Percentiles rank a stretch among this genome's conserved stretches.
Conservation (phyloP, 92 coral and sea anemone genomes). For the Muricea muricata region DNA sequence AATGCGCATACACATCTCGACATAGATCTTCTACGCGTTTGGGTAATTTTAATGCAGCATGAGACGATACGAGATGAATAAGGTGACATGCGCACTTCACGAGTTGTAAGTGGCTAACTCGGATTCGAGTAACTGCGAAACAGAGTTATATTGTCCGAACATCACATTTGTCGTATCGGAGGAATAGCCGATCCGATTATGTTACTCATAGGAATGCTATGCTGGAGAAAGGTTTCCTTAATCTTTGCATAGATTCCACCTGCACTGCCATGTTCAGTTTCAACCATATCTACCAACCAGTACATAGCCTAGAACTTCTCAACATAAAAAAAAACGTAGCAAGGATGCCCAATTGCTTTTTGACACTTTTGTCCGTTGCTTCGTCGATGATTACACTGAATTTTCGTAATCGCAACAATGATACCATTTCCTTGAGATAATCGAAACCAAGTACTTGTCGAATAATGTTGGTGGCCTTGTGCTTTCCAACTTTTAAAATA, state of each 20-base stretch:
- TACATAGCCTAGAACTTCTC: background rate
- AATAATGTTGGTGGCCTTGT: conserved; percentile 3
- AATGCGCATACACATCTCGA: conserved; percentile 58
- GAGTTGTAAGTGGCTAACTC: conserved; percentile 13
- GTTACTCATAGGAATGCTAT: background rate
- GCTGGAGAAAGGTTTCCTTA: background rate
- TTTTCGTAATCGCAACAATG: conserved; percentile 18
- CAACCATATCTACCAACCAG: background rate
- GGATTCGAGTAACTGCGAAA: conserved; percentile 11
- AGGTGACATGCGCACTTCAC: conserved; percentile 21
- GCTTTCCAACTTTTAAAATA: background rate
- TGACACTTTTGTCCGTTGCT: background rate
- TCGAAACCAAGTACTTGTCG: conserved; percentile 17
- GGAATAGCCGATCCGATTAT: background rate
- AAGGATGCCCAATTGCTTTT: background rate
- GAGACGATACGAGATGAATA: conserved; percentile 20
- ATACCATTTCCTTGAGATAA: conserved; percentile 21
- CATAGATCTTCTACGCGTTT: conserved; percentile 28
- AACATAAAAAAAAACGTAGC: background rate
- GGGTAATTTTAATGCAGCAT: conserved; percentile 16
- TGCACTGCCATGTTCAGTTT: background rate
- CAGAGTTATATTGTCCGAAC: background rate
- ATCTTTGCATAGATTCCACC: background rate
- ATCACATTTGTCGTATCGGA: background rate
- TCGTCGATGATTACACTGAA: background rate